Evolutionary conservation across 1,140 invertebrate species (phyloP), one percentile per base, ranked within the genome.

Genomic region (Psix sp.): DNA sequence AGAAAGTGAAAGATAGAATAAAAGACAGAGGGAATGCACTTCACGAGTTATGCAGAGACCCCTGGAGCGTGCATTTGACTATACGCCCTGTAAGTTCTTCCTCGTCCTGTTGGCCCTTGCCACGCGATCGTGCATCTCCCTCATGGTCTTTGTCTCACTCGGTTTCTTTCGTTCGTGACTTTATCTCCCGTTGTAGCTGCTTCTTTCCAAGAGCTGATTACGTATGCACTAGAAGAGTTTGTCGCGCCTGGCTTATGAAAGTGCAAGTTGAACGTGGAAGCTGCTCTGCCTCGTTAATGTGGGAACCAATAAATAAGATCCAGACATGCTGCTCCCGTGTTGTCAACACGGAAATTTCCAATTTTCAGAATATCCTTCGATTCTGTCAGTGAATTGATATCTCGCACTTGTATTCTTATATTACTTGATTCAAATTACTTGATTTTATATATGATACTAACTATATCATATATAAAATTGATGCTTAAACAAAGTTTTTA

Each of bases 211-310:
- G 68, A 65, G 68, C 60, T 73, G 59, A 73, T 73, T 73, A 65
- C 48, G 68, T 65, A 73, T 73, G 68, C 68, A 59, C 68, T 66
- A 65, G 68, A 48, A 65, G 59, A 63, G 67, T 57, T 59, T 59
- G 68, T 73, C 60, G 68, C 68, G 60, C 68, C 68, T 54, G 60
- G 59, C 68, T 73, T 73, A 73, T 73, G 68, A 73, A 73, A 65
- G 68, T 73, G 68, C 68, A 73, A 65, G 68, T 66, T 60, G 59
- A 36, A 43, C 67, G 59, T 26, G 65, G 60, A 73, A 73, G 68
- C 66, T 51, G 45, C 57, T 63, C 56, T 43, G 67, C 67, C 51
- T 70, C 66, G 66, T 70, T 70, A 70, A 70, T 70, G 66, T 70
- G 56, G 66, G 66, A 70, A 70, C 56, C 66, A 70, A 70, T 70